A percentile compares a stretch with the other conserved stretches of the same genome.
Conservation (phyloP, 2,113 vertebrate genomes). For the Cyphotilapia sp. region DNA sequence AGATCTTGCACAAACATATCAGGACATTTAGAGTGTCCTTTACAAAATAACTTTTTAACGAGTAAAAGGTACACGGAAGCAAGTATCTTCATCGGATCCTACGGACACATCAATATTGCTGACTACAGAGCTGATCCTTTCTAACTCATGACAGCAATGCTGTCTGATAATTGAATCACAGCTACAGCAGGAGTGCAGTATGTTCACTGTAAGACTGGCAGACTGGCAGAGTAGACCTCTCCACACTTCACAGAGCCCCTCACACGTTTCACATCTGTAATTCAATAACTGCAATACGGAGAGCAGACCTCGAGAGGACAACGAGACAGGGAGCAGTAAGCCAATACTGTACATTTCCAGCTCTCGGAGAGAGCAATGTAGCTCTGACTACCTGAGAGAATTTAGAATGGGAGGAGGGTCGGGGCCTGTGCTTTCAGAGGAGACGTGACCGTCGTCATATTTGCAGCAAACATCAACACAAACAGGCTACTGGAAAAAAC, state of each 20-base stretch:
- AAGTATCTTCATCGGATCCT: constrained; percentile 4
- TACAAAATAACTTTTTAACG: not conserved
- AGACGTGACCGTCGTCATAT: constrained; percentile 19
- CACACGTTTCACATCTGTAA: not conserved
- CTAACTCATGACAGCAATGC: not conserved
- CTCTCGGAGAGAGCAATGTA: constrained; percentile 22
- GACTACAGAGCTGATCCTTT: not conserved
- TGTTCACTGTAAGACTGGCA: not conserved
- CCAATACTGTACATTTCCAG: not conserved
- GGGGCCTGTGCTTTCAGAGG: constrained; percentile 63
- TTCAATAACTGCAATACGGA: not conserved
- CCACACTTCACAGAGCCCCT: constrained; percentile 26
- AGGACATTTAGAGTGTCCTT: not conserved
- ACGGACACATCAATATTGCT: constrained; percentile 28
- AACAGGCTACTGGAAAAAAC: constrained; percentile 46
- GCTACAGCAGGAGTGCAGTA: not conserved
- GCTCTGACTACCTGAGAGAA: constrained; percentile 60
- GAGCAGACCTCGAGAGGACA: constrained; percentile 3
- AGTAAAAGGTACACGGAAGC: not conserved
- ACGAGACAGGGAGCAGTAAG: constrained; percentile 8
- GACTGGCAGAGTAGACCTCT: not conserved
- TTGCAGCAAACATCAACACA: constrained; percentile 57
- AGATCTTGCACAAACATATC: not conserved
- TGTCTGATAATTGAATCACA: not conserved
- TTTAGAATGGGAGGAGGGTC: not conserved